A percentile compares a stretch with the other conserved stretches of the same genome.
phyloP scores from a whole-genome alignment of 1,140 invertebrate species.

The Zaprionus vittiger region DNA sequence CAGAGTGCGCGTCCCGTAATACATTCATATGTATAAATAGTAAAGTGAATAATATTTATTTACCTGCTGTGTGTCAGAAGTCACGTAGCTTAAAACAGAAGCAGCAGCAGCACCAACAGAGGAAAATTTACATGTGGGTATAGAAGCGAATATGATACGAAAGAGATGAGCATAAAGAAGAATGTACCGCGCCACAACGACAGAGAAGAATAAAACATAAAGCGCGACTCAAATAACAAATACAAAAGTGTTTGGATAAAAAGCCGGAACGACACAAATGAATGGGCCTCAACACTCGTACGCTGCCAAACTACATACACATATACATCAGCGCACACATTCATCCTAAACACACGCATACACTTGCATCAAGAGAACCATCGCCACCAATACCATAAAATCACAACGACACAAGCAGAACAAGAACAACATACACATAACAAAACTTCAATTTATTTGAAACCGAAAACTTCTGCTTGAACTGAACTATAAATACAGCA shows the following conservation, averaged over 20 bases:
- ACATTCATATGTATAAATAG: slow-evolving; percentile 13
- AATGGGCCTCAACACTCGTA: slow-evolving; percentile 55
- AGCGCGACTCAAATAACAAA: slow-evolving; percentile 46
- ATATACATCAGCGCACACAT: slow-evolving; percentile 47
- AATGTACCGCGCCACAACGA: slow-evolving; percentile 34
- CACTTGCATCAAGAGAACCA: slow-evolving; percentile 33
- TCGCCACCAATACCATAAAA: slow-evolving; percentile 17
- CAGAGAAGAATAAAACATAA: slow-evolving; percentile 33
- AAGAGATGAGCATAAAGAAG: slow-evolving; percentile 36
- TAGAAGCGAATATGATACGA: slow-evolving; percentile 40
- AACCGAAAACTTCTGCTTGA: slow-evolving; percentile 38
- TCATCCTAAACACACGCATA: slow-evolving; percentile 38
- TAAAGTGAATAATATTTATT: slow-evolving; percentile 44
- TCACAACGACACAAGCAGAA: slow-evolving; percentile 17
- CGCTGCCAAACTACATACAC: slow-evolving; percentile 65
- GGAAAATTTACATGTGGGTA: slow-evolving; percentile 55
- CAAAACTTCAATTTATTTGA: slow-evolving; percentile 55
- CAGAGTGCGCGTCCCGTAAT: slow-evolving; percentile 11
- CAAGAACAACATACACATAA: slow-evolving; percentile 42
- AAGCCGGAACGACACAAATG: slow-evolving; percentile 60
- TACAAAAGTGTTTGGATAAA: slow-evolving; percentile 35
- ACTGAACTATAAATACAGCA: slow-evolving; percentile 22
- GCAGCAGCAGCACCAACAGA: slow-evolving; percentile 25
- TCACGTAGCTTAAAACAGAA: slow-evolving; percentile 69
- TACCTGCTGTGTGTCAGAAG: slow-evolving; percentile 58